Base-by-base conservation (phyloP, 2,888 invertebrate genomes). In the Axea sp. region DNA sequence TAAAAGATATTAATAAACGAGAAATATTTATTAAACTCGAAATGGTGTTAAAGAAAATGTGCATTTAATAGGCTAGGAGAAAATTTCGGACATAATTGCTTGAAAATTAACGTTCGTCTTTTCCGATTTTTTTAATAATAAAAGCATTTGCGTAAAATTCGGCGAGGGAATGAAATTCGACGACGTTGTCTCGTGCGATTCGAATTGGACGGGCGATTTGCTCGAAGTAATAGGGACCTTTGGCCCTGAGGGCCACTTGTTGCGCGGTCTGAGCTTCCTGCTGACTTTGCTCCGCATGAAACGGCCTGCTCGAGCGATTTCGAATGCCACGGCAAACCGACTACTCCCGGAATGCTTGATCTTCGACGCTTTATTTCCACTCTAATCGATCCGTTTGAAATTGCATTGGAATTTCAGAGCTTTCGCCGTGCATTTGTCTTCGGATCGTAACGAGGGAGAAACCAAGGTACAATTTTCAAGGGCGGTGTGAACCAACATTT, bases 231-330 rank as follows among this genome's bases (percentile, higher is more conserved):
- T 78, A 79, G 78, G 78, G 75, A 77, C 79, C 77, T 76, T 78
- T 78, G 79, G 78, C 80, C 81, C 80, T 80, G 77, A 81, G 82
- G 82, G 80, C 86, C 85, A 86, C 86, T 86, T 86, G 84, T 86
- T 84, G 85, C 85, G 80, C 78, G 79, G 79, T 78, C 73, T 69
- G 79, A 82, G 76, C 83, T 81, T 83, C 85, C 83, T 77, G 84
- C 82, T 83, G 85, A 64, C 73, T 73, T 60, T 45, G 68, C 85
- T 69, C 82, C 75, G 76, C 81, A 76, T 81, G 85, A 81, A 77
- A 51, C 75, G 72, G 71, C 68, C 74, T 74, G 83, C 84, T 82
- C 81, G 79, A 82, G 75, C 83, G 83, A 85, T 49, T 81, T 64
- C 78, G 81, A 86, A 85, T 84, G 80, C 80, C 76, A 68, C 60